A percentile compares a stretch with the other conserved stretches of the same genome.
Conservation (phyloP, 2,888 invertebrate species). For the Acrobeloides nanus region DNA sequence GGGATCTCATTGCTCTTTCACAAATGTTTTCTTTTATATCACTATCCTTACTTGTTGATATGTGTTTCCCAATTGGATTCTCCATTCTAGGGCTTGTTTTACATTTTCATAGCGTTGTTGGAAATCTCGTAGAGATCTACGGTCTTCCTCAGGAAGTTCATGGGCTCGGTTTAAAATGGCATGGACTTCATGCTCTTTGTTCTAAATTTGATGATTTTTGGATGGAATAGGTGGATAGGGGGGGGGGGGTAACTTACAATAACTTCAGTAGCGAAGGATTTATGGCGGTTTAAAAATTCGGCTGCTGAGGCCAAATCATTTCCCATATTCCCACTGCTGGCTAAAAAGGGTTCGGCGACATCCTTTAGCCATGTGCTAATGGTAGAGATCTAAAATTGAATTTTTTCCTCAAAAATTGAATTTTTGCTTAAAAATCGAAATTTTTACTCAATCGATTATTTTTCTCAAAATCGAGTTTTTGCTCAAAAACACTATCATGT, state of each 20-base stretch:
- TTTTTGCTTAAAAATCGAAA: too few relatives aligned
- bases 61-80: conserved; percentile 39
- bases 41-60: conserved; percentile 36
- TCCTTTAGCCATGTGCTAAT: conserved; percentile 32
- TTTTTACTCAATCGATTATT: conserved; percentile 11
- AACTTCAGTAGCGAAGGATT: conserved; percentile 34
- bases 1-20: too few relatives aligned
- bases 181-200: conserved; percentile 32
- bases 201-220: conserved; percentile 17
- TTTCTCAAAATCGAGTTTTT: too few relatives aligned
- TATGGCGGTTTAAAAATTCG: conserved; percentile 35
- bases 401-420: too few relatives aligned
- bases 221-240: not conserved
- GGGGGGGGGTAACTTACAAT: conserved; percentile 18
- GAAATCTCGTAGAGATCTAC: conserved; percentile 12
- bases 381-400: not conserved
- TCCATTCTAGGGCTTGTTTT: conserved; percentile 36
- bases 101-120: conserved; percentile 29
- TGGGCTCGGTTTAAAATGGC: conserved; percentile 24
- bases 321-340: conserved; percentile 37
- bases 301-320: conserved; percentile 23
- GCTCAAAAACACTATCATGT: too few relatives aligned
- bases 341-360: conserved; percentile 37
- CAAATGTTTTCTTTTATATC: conserved; percentile 7
- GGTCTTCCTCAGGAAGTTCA: conserved; percentile 26